Conservation (phyloP, 2,888 invertebrate genomes). For the Coelinius sp. region DNA sequence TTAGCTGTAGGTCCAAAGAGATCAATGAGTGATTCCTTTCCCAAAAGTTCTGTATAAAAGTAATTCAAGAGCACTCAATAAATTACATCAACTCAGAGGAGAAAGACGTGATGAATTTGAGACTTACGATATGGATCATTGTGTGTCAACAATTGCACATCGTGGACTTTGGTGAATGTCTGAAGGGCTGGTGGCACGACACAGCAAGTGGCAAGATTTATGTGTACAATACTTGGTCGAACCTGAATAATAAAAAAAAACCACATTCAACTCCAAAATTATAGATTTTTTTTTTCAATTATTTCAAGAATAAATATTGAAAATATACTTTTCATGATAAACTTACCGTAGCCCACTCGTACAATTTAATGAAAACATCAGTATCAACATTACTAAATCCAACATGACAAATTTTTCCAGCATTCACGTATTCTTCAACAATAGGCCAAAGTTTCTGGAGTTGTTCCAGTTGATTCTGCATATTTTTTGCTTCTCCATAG, state of each 20-base stretch:
- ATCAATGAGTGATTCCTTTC: slow-evolving; percentile 74
- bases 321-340: not conserved
- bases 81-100: not conserved
- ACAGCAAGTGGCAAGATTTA: slow-evolving; percentile 93
- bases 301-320: not conserved
- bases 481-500: slow-evolving; percentile 74
- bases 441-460: slow-evolving; percentile 84
- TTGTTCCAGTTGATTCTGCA: slow-evolving; percentile 56
- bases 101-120: slow-evolving; percentile 25
- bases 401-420: slow-evolving; percentile 76
- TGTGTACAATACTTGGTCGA: slow-evolving; percentile 91
- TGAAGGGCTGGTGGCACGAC: slow-evolving; percentile 93
- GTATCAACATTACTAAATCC: slow-evolving; percentile 94
- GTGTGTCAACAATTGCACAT: slow-evolving; percentile 94
- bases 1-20: slow-evolving; percentile 71
- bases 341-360: slow-evolving; percentile 79
- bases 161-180: slow-evolving; percentile 90
- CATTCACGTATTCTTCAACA: slow-evolving; percentile 80
- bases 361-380: slow-evolving; percentile 81
- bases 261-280: no score
- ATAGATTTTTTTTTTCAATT: no score
- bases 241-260: slow-evolving; percentile 71
- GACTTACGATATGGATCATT: slow-evolving; percentile 89
- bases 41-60: slow-evolving; percentile 73
- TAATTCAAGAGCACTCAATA: slow-evolving; percentile 38